Conservation (phyloP, 2,797 vertebrate species). For the Octomys mimax region DNA sequence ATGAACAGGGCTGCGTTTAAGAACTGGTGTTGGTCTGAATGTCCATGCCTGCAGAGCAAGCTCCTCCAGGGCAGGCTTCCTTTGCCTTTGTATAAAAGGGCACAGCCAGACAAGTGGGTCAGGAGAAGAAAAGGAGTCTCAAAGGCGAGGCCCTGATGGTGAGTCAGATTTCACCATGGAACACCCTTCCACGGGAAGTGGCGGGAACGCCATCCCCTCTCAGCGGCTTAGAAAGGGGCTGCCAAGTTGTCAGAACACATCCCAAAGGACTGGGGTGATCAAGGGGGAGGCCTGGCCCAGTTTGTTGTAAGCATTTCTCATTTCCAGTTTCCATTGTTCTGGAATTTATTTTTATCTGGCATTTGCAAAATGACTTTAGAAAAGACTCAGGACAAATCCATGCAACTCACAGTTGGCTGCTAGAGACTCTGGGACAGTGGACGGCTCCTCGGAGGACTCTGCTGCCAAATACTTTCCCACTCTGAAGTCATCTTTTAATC, state of each 20-base stretch:
- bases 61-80: background rate
- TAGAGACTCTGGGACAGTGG: background rate
- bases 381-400: background rate
- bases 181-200: conserved; percentile 68
- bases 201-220: conserved; percentile 28
- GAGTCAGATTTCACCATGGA: conserved; percentile 71
- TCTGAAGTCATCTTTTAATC: conserved; percentile 7
- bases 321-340: conserved; percentile 66
- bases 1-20: conserved; percentile 66
- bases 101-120: conserved; percentile 75
- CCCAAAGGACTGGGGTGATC: conserved; percentile 55
- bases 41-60: conserved; percentile 58
- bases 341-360: conserved; percentile 69
- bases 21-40: conserved; percentile 78
- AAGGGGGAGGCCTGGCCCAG: conserved; percentile 1
- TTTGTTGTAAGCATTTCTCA: conserved; percentile 38
- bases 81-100: conserved; percentile 76
- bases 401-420: background rate
- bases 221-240: conserved; percentile 43
- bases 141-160: conserved; percentile 62
- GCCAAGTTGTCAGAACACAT: conserved; percentile 53
- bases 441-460: background rate
- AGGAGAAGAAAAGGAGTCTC: conserved; percentile 73
- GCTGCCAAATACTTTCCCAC: background rate
- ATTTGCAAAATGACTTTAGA: conserved; percentile 54